Evolutionary conservation across 2,113 vertebrate genomes (phyloP).

Genomic region (Pardalotus punctatus): DNA sequence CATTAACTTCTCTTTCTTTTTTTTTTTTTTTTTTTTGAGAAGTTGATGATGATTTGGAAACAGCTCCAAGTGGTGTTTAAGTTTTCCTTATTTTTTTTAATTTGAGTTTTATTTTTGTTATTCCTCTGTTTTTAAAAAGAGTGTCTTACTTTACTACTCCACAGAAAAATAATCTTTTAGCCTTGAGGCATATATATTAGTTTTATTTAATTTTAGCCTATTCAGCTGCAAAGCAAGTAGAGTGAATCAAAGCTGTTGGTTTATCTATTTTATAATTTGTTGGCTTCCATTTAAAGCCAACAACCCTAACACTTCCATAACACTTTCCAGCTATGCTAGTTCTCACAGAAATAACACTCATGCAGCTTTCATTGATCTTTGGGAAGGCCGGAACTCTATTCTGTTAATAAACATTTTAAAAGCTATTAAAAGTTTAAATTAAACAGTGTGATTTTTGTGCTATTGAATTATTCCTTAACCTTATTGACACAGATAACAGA

Average conservation of each 20-base stretch:
- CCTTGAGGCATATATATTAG: background rate
- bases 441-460: background rate
- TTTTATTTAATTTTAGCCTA: constrained; percentile 36
- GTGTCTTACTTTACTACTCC: background rate
- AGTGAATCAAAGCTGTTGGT: background rate
- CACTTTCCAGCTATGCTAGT: background rate
- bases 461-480: background rate
- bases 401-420: background rate
- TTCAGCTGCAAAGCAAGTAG: background rate
- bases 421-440: background rate
- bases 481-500: background rate
- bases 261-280: constrained; percentile 41
- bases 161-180: background rate
- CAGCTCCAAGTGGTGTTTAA: background rate
- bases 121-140: background rate
- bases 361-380: background rate
- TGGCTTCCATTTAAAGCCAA: constrained; percentile 29
- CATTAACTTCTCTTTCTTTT: no score
- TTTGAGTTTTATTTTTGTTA: background rate
- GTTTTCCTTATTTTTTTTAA: background rate
- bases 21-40: background rate
- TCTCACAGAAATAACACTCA: background rate
- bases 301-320: background rate
- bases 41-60: background rate
- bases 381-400: background rate